Base-by-base conservation (phyloP, 2,797 vertebrate species). In the Manis pentadactyla region DNA sequence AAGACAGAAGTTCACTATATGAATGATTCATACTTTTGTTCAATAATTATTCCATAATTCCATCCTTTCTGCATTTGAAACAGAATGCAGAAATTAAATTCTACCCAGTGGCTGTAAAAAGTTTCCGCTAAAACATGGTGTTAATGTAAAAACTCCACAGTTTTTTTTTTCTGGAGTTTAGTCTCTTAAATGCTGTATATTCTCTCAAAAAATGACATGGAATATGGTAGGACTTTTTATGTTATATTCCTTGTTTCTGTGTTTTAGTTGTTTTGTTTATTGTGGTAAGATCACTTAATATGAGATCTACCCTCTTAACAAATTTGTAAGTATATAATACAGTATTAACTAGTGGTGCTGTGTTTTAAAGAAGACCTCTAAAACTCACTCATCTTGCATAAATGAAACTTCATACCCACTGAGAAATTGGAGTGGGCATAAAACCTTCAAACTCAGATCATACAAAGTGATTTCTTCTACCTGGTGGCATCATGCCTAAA, bases 21-120 rank as follows among this genome's bases (percentile, higher is more conserved):
- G 94, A 97, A 97, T 97, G 93, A 97, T 96, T 96, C 96, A 97
- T 95, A 79, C 34, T 89, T 94, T 87, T 96, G 94, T 96, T 96
- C 64, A 79, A 79, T 95, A 88, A 96, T 88, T 94, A 90, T 96
- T 96, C 85, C 55, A 88, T 83, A 92, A 93, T 94, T 95, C 27
- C 27, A 84, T 87, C 84, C 95, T 87, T 95, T 90, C 12, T 94
- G 34, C 75, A 93, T 95, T 95, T 73, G 53, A 90, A 93, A 90
- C 79, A 82, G n/a, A 89, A 87, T n/a, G 39, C 25, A 93, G 86
- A 92, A 89, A 91, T 91, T 51, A 79, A 96, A 92, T 97, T 77
- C 90, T 63, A 71, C 11, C 55, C 66, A 78, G 18, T 79, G 92
- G 55, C 92, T 81, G 73, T 93, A 89, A 81, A 91, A 96, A 90